These are phyloP conservation scores for Dioctria rufipes DNA, from an alignment of 2,888 invertebrate genomes.

Conservation along the genomic window DNA sequence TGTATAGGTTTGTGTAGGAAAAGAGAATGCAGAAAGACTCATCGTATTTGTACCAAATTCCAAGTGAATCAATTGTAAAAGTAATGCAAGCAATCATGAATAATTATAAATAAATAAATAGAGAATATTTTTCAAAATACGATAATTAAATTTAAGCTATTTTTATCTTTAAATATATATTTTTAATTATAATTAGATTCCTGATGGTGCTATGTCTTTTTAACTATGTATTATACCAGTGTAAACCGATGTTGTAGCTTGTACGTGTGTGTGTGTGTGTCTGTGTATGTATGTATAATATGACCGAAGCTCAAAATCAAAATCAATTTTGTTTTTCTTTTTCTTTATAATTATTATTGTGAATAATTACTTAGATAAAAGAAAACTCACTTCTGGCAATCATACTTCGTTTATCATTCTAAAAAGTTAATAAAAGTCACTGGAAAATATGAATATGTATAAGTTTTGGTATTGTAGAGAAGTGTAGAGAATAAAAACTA, in stretches of 20 bases:
- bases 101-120: neutral
- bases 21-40: slow-evolving; percentile 12
- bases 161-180: slow-evolving; percentile 1
- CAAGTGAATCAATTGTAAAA: slow-evolving; percentile 22
- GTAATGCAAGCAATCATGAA: slow-evolving; percentile 35
- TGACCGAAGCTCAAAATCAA: neutral
- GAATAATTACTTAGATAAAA: too few relatives aligned
- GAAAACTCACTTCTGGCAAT: too few relatives aligned
- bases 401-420: too few relatives aligned
- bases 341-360: too few relatives aligned
- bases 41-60: neutral
- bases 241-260: neutral
- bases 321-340: neutral
- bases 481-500: too few relatives aligned
- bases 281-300: neutral
- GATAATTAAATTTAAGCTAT: slow-evolving; percentile 5
- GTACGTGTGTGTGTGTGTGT: too few relatives aligned
- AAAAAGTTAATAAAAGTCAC: too few relatives aligned
- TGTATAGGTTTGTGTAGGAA: neutral
- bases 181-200: slow-evolving; percentile 2
- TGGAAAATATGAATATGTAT: too few relatives aligned
- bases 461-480: too few relatives aligned
- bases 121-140: slow-evolving; percentile 10
- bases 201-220: slow-evolving; percentile 44
- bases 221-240: neutral